Conservation (phyloP, 2,113 vertebrate genomes). For the Phrynosoma platyrhinos region DNA sequence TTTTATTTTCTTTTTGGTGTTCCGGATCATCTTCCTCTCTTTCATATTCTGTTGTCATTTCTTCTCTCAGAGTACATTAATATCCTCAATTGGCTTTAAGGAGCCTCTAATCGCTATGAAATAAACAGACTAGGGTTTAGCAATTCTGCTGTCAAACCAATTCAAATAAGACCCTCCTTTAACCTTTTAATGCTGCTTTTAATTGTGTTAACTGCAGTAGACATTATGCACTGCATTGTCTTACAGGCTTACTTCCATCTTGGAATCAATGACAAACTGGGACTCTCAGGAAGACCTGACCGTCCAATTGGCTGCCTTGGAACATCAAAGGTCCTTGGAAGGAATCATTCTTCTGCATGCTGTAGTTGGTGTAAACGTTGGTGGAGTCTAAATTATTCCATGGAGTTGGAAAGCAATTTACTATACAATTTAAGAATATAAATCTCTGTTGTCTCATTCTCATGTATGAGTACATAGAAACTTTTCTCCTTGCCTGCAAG, state of each 20-base stretch:
- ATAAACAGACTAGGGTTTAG: not conserved
- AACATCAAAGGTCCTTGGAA: slow-evolving; percentile 90
- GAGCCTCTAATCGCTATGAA: not conserved
- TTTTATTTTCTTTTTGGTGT: not conserved
- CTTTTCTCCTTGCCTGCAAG: no score
- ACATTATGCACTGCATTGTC: slow-evolving; percentile 39
- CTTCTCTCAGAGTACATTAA: slow-evolving; percentile 8
- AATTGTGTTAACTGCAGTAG: not conserved
- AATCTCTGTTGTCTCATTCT: not conserved
- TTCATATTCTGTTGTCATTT: slow-evolving; percentile 2
- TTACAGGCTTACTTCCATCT: slow-evolving; percentile 94
- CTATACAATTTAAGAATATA: not conserved
- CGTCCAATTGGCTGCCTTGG: slow-evolving; percentile 96
- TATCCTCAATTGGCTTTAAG: slow-evolving; percentile 3
- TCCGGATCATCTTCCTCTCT: slow-evolving; percentile 1
- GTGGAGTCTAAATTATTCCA: slow-evolving; percentile 25
- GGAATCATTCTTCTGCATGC: not conserved
- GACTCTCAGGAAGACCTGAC: slow-evolving; percentile 92
- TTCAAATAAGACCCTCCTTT: not conserved
- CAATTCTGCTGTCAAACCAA: not conserved
- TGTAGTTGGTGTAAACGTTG: not conserved
- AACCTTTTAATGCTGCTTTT: not conserved
- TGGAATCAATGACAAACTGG: slow-evolving; percentile 94
- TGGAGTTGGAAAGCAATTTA: not conserved
- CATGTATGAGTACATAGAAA: not conserved